Evolutionary conservation across 2,888 invertebrate species (phyloP), one percentile per base, ranked within the genome.

Genomic region (Heliconius erato): DNA sequence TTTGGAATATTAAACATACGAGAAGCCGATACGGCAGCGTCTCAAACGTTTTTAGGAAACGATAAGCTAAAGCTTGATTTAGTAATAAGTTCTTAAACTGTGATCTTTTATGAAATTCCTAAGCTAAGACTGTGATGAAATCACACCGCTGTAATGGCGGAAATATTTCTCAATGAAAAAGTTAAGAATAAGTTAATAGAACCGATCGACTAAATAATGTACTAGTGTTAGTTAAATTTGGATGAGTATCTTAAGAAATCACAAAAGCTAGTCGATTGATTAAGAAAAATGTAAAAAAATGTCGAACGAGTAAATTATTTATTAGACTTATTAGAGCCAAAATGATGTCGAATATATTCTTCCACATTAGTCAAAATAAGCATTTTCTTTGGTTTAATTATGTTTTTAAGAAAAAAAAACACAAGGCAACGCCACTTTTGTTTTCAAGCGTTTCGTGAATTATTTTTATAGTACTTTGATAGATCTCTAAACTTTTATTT

Each of bases 11-110:
- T 32, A 59, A 82, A 80, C 6, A 14, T 79, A 44, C 82, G 71
- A 26, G 80, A 85, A 69, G 59, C 77, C 9, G 86, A 85, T 14
- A 69, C 77, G 0, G 49, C 79, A 11, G 85, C 80, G 14, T 82
- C 83, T 5, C 85, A 86, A 67, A 83, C 83, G 54, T 86, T 86
- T 72, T 69, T 86, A n/a, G 83, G 84, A 40, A 80, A 84, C 26
- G 81, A 63, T 6, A 79, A 79, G 49, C 4, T 54, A n/a, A 79
- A 74, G 5, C 59, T 63, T 23, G 74, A 69, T 32, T 54, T 67
- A 26, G 67, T 40, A 26, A 23, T 68, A 49, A 44, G 44, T 28
- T 67, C 65, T 19, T 44, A 28, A 49, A 28, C 28, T 78, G 44
- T 78, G 19, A 44, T 68, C 14, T 35, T 63, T 35, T 63, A 16